Evolutionary conservation across 2,797 vertebrate species (phyloP), one percentile per base, ranked within the genome.

Genomic region (Hyperoplus lanceolatus): DNA sequence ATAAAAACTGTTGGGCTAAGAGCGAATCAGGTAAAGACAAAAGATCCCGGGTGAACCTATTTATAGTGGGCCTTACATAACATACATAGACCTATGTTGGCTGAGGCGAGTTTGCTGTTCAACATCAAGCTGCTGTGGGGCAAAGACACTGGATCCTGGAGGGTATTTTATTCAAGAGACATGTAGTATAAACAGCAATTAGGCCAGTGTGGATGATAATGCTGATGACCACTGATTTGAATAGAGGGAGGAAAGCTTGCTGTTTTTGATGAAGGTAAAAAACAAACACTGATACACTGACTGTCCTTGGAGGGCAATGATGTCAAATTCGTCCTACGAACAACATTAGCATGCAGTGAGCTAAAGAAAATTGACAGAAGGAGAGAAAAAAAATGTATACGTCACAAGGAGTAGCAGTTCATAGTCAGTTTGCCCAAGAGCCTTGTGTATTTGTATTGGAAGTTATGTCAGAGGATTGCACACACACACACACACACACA

Each of bases 21-120:
- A 96, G 95, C 92, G 94, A 94, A 96, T 95, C 95, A 96, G 96
- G 95, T 96, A 96, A 96, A 96, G 94, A 96, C 96, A 96, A 96
- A 96, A 96, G 96, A 96, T 96, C 95, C 93, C 81, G 94, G 95
- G 94, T 94, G 90, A 94, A 94, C 88, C 95, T 96, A 96, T 96
- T 95, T 95, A 95, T 96, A 96, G 95, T 89, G 91, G 80, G 80
- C 86, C 94, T 96, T 96, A 96, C 94, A 96, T 96, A 96, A 96
- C 94, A 91, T 93, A 90, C 92, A 95, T 89, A 94, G 89, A 92
- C 93, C 92, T 91, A 89, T 92, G 92, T 87, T 93, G 89, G 89
- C 87, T 91, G 84, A 90, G 89, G 90, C 88, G 83, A 87, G 90
- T 83, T 90, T 87, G 83, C 89, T 88, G 91, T 85, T 92, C 83